A percentile compares a stretch with the other conserved stretches of the same genome.
These are phyloP conservation scores for Drosophila setosimentum DNA, from an alignment of 2,888 invertebrate genomes.

Conservation along the genomic window DNA sequence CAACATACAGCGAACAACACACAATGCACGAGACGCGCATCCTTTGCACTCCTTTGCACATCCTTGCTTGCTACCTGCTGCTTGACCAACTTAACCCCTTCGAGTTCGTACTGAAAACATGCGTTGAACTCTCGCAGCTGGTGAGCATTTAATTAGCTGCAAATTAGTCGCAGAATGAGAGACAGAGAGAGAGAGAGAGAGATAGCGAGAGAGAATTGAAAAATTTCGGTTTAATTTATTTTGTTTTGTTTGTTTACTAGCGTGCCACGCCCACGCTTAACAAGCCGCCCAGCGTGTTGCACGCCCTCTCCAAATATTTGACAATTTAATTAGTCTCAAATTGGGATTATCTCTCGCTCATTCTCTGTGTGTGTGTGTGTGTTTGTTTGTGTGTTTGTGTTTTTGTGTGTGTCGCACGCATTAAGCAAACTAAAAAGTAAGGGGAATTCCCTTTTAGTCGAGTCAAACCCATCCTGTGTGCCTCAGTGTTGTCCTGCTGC, in stretches of 20 bases:
- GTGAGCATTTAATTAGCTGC: slow-evolving; percentile 61
- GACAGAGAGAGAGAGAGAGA: background rate
- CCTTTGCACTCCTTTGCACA: background rate
- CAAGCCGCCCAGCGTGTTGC: slow-evolving; percentile 18
- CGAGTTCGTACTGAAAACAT: slow-evolving; percentile 7
- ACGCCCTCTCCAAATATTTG: slow-evolving; percentile 80
- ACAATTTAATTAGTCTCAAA: slow-evolving; percentile 84
- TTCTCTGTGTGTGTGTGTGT: background rate
- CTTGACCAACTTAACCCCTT: slow-evolving; percentile 23
- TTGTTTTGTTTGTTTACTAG: slow-evolving; percentile 28
- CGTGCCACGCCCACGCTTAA: slow-evolving; percentile 39
- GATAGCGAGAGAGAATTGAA: background rate
- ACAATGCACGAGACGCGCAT: background rate
- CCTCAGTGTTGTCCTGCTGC: slow-evolving; percentile 39
- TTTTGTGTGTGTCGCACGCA: slow-evolving; percentile 34
- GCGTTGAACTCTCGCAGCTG: slow-evolving; percentile 44
- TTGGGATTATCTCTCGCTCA: slow-evolving; percentile 75
- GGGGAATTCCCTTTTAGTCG: background rate
- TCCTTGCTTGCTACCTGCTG: slow-evolving; percentile 34
- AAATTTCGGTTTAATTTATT: slow-evolving; percentile 28
- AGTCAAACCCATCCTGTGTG: slow-evolving; percentile 3
- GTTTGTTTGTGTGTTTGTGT: slow-evolving; percentile 15
- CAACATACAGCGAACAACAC: slow-evolving; percentile 16
- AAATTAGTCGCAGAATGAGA: slow-evolving; percentile 37
- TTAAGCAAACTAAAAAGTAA: slow-evolving; percentile 15